Conservation (phyloP, 2,888 invertebrate species). For the Syritta pipiens region DNA sequence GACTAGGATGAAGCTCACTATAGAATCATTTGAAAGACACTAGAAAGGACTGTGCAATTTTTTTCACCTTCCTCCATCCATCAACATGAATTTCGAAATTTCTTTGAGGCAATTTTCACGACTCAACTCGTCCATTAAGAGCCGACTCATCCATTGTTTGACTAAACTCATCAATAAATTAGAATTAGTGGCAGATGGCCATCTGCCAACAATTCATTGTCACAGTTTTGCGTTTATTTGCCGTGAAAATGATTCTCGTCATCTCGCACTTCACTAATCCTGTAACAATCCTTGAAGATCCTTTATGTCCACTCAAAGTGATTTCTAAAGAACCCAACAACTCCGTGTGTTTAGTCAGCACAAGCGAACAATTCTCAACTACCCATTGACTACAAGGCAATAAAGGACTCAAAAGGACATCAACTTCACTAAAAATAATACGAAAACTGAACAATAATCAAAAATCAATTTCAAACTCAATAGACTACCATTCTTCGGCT, state of each 20-base stretch:
- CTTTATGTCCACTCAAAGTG: constrained; percentile 40
- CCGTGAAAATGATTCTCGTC: constrained; percentile 47
- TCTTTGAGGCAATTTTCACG: constrained; percentile 3
- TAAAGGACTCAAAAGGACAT: constrained; percentile 50
- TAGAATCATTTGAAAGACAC: too few species aligned
- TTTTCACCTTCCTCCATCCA: too few species aligned
- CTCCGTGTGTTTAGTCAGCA: constrained; percentile 49
- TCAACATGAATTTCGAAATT: too few species aligned
- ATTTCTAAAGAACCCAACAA: constrained; percentile 34
- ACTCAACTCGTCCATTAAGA: constrained; percentile 6
- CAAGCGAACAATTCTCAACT: constrained; percentile 32
- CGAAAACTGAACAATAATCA: constrained; percentile 71
- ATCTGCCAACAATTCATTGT: background rate
- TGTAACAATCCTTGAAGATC: constrained; percentile 29
- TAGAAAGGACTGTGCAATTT: too few species aligned
- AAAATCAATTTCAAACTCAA: constrained; percentile 72
- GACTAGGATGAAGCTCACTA: too few species aligned
- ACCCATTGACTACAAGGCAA: constrained; percentile 37
- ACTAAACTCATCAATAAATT: constrained; percentile 55
- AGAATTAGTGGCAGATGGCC: constrained; percentile 60
- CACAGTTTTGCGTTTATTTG: constrained; percentile 50
- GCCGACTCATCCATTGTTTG: too few species aligned
- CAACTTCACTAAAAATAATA: constrained; percentile 56
- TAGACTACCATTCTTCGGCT: constrained; percentile 70
- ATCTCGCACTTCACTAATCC: constrained; percentile 22